Base-by-base conservation (phyloP, 2,888 invertebrate genomes). In the Orgyia antiqua region DNA sequence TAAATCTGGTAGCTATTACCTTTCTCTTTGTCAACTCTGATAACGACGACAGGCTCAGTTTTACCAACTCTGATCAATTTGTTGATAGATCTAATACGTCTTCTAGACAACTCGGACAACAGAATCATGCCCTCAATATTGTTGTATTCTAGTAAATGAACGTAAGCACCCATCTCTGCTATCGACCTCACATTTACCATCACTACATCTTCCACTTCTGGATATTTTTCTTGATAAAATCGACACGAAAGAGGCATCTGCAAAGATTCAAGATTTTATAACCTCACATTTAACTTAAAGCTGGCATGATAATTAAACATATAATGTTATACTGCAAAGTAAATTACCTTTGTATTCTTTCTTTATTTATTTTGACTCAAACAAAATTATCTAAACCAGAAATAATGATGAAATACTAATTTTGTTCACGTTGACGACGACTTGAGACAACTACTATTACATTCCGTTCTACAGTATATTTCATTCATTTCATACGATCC, bases 161-260 rank as follows among this genome's bases (percentile, higher is more conserved):
- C 99, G 76, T 99, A 99, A 1, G 99, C 99, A 38, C 99, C 99
- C 99, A 99, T 99, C 88, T 99, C 99, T 10, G 98, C 99, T 63
- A 99, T 99, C 45, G 97, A 94, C 24, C 97, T 89, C 2, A 99
- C 99, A 70, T 98, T 99, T 13, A 98, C 99, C 98, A 99, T 98
- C 26, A 99, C 99, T 27, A 99, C 98, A 91, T 99, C 99, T 63
- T 99, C 99, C 38, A 98, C 92, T 73, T 99, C 99, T 1, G 99
- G 99, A 84, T 97, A 99, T 67, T 94, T 96, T 80, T 98, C 95
- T 70, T 95, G 93, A 75, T 99, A 99, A 90, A 96, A 99, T 68
- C 99, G 91, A 91, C 98, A 98, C 56, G 95, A 93, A 39, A 98
- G 89, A 66, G 95, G 95, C 94, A 95, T 95, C 87, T 91, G 70